Conservation (phyloP, 2,113 vertebrate genomes). For the Gallinago undulata region DNA sequence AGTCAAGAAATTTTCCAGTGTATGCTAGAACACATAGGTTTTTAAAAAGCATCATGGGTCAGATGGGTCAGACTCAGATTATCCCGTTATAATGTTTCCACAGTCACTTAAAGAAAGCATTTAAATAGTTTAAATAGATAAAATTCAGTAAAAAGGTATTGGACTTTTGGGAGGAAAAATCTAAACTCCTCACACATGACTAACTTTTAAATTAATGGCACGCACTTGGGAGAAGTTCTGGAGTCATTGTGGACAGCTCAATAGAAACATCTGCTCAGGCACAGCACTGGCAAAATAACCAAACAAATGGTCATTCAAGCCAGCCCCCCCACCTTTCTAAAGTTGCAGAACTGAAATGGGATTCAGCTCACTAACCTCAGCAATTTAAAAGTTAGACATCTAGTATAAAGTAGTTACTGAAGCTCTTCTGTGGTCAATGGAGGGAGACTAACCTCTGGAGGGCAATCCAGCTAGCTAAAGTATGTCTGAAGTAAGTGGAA, state of each 20-base stretch:
- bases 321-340: background rate
- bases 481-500: background rate
- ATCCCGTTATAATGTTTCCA: background rate
- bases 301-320: background rate
- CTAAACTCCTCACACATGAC: background rate
- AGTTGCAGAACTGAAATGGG: background rate
- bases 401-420: background rate
- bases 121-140: background rate
- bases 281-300: background rate
- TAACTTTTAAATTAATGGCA: background rate
- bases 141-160: background rate
- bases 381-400: background rate
- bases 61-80: background rate
- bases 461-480: background rate
- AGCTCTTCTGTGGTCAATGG: background rate
- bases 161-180: background rate
- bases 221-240: background rate
- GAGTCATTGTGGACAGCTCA: background rate
- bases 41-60: background rate
- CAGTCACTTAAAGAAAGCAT: background rate
- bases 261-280: constrained; percentile 12
- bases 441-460: background rate
- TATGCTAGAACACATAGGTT: background rate
- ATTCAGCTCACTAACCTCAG: constrained; percentile 12
- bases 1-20: background rate